Evolutionary conservation across 2,888 invertebrate species (phyloP), one percentile per base, ranked within the genome.

Genomic region (Cephus pulcher): DNA sequence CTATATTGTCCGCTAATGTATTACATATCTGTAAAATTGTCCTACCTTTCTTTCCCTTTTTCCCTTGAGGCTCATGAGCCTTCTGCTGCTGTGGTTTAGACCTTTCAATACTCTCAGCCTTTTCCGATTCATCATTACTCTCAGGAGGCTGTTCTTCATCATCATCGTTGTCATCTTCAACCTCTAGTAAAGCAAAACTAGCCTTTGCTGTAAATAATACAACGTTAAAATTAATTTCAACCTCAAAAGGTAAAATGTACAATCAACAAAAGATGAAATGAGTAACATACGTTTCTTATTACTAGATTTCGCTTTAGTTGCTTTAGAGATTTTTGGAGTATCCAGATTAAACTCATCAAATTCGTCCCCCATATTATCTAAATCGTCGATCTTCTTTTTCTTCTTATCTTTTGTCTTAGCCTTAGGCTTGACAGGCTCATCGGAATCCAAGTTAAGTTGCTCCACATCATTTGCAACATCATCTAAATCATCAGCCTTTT

Each of bases 11-110:
- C 9, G 9, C 56, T 56, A 56, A 23, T 23, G 23, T 23, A 23
- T 9, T 23, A 23, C 9, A 23, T 56, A 56, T 2, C 56, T 56
- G 56, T 23, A 23, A 23, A 23, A 23, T 56, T 40, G 56, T 30
- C 77, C 81, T 82, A 88, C 93, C 92, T 90, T 96, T 96, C 88
- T 96, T 96, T 4, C 95, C 94, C 90, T 96, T 96, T 90, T 96
- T 96, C 33, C 94, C 94, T 78, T 85, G 85, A 23, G 82, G 76
- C 75, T 86, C 87, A 75, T 88, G 90, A 80, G 88, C 85, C 89
- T 92, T 78, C 84, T 83, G 78, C 88, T 84, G 84, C 92, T 93
- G 92, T 92, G 83, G 88, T 82, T 88, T 92, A 34, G 79, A 81
- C 76, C 82, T 82, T 86, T 89, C 89, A 75, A 90, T 91, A 78